Percentiles rank a stretch among this genome's conserved stretches.
These are phyloP conservation scores for Origma solitaria DNA, from an alignment of 2,113 vertebrate genomes.

Conservation along the genomic window DNA sequence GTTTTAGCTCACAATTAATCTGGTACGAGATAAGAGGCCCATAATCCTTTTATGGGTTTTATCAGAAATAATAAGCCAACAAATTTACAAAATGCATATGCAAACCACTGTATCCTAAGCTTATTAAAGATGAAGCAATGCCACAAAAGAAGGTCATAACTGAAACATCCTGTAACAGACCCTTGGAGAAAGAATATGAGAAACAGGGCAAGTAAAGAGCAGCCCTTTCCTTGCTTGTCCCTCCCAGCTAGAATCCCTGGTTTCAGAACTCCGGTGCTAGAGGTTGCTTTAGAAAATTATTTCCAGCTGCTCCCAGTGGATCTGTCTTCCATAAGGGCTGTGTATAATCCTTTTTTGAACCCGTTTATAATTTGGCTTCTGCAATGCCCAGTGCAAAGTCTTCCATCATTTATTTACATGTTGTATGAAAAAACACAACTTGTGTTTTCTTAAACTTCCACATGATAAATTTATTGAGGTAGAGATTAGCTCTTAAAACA, in stretches of 20 bases:
- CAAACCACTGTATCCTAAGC: not conserved
- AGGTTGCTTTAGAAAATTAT: not conserved
- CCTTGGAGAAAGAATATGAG: not conserved
- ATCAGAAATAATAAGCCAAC: conserved; percentile 29
- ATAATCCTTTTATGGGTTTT: conserved; percentile 34
- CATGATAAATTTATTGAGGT: not conserved
- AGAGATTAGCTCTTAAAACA: not conserved
- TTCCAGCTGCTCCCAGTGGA: not conserved
- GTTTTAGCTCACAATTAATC: conserved; percentile 26
- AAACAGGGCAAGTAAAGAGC: not conserved
- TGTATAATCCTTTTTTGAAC: not conserved
- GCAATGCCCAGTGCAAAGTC: not conserved
- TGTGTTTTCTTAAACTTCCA: not conserved
- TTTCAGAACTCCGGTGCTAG: not conserved
- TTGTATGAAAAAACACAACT: not conserved
- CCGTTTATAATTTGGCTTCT: not conserved
- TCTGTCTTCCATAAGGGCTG: not conserved
- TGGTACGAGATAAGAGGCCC: conserved; percentile 14
- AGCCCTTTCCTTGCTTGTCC: not conserved
- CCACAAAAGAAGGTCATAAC: not conserved
- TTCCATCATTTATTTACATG: not conserved
- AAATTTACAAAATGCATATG: not conserved
- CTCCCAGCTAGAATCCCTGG: not conserved
- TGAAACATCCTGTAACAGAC: not conserved
- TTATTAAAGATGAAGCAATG: conserved; percentile 41